Evolutionary conservation across 2,888 invertebrate species (phyloP).

Genomic region (Aleiodes alternator): DNA sequence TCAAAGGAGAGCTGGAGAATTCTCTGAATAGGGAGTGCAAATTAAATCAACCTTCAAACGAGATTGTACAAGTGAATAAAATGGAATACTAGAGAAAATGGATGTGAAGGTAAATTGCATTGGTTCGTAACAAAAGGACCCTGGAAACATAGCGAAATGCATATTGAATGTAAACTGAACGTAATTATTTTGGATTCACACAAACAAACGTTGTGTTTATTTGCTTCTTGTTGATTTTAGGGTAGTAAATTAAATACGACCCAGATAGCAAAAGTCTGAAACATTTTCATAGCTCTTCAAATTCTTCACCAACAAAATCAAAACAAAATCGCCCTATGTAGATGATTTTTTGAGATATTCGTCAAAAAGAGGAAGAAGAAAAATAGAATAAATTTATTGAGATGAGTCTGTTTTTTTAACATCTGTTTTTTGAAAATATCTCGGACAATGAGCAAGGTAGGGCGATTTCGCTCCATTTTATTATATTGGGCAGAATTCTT

Average conservation of each 20-base stretch:
- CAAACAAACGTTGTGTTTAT: background rate
- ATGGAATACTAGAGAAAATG: conserved; percentile 12
- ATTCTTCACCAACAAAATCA: too few relatives aligned
- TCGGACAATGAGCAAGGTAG: too few relatives aligned
- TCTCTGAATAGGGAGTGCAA: conserved; percentile 30
- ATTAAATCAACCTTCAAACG: conserved; percentile 45
- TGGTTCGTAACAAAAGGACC: conserved; percentile 12
- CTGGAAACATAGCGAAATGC: conserved; percentile 18
- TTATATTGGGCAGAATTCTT: too few relatives aligned
- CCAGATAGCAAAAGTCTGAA: too few relatives aligned
- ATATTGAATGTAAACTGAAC: conserved; percentile 28
- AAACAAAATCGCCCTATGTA: too few relatives aligned
- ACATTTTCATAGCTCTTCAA: too few relatives aligned
- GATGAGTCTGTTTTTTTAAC: too few relatives aligned
- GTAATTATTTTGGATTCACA: conserved; percentile 20
- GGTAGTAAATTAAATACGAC: background rate
- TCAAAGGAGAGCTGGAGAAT: conserved; percentile 43
- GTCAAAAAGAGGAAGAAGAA: too few relatives aligned
- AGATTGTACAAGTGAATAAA: conserved; percentile 30
- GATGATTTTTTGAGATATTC: too few relatives aligned
- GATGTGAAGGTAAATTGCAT: conserved; percentile 28
- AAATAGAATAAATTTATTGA: too few relatives aligned
- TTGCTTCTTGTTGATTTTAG: conserved; percentile 2
- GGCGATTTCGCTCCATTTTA: too few relatives aligned
- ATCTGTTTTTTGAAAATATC: too few relatives aligned